phyloP scores from a whole-genome alignment of 1,140 invertebrate species.

The Aphelinus certus region DNA sequence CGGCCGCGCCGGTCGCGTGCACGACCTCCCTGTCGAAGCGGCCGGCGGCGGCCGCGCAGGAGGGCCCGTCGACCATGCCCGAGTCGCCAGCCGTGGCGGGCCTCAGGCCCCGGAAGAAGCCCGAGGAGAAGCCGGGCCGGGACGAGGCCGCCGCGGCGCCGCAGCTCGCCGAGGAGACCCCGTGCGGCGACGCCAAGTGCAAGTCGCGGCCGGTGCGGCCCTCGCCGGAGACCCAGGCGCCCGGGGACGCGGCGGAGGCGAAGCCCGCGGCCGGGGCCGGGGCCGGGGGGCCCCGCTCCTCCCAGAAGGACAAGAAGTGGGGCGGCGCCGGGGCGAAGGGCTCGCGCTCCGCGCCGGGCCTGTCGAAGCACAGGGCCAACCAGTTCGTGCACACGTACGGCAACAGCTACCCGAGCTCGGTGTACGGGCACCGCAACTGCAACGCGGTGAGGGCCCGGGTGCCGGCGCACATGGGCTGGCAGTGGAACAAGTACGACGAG shows the following conservation, averaged over 20 bases:
- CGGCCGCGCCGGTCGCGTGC: not conserved
- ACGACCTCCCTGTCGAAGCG: not conserved
- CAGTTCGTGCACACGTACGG: slow-evolving; percentile 49
- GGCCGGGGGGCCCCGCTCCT: not conserved
- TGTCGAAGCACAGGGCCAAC: not conserved
- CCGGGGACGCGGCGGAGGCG: slow-evolving; percentile 23
- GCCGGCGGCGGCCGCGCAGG: slow-evolving; percentile 44
- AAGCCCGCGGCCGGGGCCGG: slow-evolving; percentile 12
- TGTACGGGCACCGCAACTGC: slow-evolving; percentile 51
- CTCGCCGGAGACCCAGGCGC: not conserved
- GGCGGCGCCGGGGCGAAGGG: too few relatives aligned
- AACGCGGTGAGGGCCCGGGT: slow-evolving; percentile 41
- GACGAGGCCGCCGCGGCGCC: slow-evolving; percentile 3
- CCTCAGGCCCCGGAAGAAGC: slow-evolving; percentile 42
- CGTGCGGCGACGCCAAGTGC: slow-evolving; percentile 53
- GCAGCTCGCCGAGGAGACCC: slow-evolving; percentile 35
- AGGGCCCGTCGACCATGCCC: slow-evolving; percentile 45
- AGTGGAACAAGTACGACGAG: slow-evolving; percentile 49
- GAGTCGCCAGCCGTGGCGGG: slow-evolving; percentile 4
- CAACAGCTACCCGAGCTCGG: slow-evolving; percentile 46
- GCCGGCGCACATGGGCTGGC: slow-evolving; percentile 56
- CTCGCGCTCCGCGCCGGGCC: slow-evolving; percentile 6
- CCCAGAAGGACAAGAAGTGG: too few relatives aligned
- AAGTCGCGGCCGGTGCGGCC: slow-evolving; percentile 48
- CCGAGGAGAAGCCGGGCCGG: slow-evolving; percentile 46